These are phyloP conservation scores for Cyclura pinguis DNA, from an alignment of 2,797 vertebrate species.

Conservation along the genomic window DNA sequence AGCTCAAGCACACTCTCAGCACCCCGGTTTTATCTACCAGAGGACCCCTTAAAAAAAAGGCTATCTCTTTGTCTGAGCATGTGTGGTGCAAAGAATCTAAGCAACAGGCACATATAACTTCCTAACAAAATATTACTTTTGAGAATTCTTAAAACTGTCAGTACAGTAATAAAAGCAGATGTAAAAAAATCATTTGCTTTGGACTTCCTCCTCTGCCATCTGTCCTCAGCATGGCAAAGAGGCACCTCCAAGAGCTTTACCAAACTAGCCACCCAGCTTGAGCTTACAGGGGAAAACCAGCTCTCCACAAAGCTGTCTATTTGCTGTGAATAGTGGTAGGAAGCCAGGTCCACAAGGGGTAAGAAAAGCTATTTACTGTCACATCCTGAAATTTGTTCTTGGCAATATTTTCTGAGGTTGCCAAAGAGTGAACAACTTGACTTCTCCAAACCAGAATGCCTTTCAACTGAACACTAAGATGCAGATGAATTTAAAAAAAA, in stretches of 20 bases:
- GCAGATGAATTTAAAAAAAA: slow-evolving; percentile 20
- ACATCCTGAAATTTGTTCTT: slow-evolving; percentile 9
- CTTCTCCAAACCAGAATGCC: background rate
- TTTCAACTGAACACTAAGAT: slow-evolving; percentile 5
- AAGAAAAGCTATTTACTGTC: slow-evolving; percentile 4
- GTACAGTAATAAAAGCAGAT: slow-evolving; percentile 49
- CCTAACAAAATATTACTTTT: slow-evolving; percentile 52
- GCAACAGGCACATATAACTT: slow-evolving; percentile 26
- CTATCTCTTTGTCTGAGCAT: slow-evolving; percentile 20
- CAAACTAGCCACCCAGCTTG: slow-evolving; percentile 40
- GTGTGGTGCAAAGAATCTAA: background rate
- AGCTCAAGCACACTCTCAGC: background rate
- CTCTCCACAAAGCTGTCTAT: slow-evolving; percentile 38
- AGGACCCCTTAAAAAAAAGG: background rate
- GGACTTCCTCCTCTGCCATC: slow-evolving; percentile 1
- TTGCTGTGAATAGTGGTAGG: slow-evolving; percentile 27
- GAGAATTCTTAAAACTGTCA: slow-evolving; percentile 46
- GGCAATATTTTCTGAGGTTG: slow-evolving; percentile 24
- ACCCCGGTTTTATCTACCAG: background rate
- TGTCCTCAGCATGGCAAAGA: slow-evolving; percentile 27
- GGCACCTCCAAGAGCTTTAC: slow-evolving; percentile 30
- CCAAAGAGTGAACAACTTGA: slow-evolving; percentile 6
- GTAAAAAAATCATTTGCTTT: background rate
- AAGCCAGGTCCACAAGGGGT: background rate
- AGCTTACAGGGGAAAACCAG: slow-evolving; percentile 22